A percentile compares a stretch with the other conserved stretches of the same genome.
phyloP scores from a whole-genome alignment of 2,113 vertebrate genomes.

The Pardalotus punctatus region DNA sequence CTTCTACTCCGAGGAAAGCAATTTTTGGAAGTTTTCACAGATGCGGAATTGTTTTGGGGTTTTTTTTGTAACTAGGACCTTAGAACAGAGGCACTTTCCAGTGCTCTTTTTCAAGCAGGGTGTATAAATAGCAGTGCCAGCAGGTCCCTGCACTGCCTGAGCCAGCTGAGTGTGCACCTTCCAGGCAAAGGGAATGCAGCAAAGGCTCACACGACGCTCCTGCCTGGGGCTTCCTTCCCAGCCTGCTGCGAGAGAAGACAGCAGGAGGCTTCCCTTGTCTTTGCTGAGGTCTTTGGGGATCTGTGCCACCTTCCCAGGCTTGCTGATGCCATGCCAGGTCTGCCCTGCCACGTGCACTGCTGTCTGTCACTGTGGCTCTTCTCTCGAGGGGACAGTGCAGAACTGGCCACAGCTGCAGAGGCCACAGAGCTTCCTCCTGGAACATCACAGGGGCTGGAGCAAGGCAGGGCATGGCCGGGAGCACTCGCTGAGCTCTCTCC shows the following conservation, averaged over 20 bases:
- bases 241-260: rapidly evolving
- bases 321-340: rapidly evolving
- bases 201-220: rapidly evolving
- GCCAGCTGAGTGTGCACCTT: not conserved
- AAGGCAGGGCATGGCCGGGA: not conserved
- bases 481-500: rapidly evolving
- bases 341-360: rapidly evolving
- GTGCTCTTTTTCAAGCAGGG: not conserved
- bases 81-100: not conserved
- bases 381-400: not conserved
- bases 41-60: not conserved
- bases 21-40: slow-evolving; percentile 39
- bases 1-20: slow-evolving; percentile 11
- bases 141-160: not conserved
- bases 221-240: not conserved
- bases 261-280: not conserved
- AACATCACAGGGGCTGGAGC: not conserved
- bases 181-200: not conserved
- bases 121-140: slow-evolving; percentile 41
- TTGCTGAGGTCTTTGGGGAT: not conserved
- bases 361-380: not conserved
- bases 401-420: too few species aligned
- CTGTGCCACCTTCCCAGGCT: not conserved
- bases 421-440: not conserved
- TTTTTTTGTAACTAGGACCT: not conserved